Evolutionary conservation across 2,797 vertebrate species (phyloP).

Genomic region (Nothura maculosa): DNA sequence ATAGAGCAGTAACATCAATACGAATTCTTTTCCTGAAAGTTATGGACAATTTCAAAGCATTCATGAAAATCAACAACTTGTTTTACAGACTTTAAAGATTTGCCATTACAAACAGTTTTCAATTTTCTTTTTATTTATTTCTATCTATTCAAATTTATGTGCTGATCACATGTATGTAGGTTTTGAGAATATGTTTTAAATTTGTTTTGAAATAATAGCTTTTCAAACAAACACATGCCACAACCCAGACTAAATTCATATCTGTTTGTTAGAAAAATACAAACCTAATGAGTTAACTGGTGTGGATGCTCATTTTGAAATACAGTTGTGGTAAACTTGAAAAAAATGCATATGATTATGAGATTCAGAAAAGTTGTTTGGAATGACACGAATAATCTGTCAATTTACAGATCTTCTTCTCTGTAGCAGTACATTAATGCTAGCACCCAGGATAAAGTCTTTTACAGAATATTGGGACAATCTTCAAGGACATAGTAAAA

Average conservation of each 20-base stretch:
- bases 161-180: background rate
- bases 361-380: background rate
- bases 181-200: background rate
- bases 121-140: background rate
- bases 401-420: background rate
- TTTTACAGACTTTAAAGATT: background rate
- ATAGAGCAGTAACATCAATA: background rate
- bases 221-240: accelerated
- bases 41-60: background rate
- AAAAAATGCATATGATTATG: background rate
- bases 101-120: background rate
- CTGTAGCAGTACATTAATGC: background rate
- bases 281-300: background rate
- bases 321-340: background rate
- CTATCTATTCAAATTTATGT: background rate
- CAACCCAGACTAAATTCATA: background rate
- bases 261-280: background rate
- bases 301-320: background rate
- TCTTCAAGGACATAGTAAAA: background rate
- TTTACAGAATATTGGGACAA: background rate
- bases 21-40: background rate
- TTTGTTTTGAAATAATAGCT: background rate
- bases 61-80: background rate
- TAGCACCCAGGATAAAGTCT: background rate
- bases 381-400: background rate